Evolutionary conservation across 2,113 vertebrate genomes (phyloP), one percentile per base, ranked within the genome.

Genomic region (Gorsachius goisagi): DNA sequence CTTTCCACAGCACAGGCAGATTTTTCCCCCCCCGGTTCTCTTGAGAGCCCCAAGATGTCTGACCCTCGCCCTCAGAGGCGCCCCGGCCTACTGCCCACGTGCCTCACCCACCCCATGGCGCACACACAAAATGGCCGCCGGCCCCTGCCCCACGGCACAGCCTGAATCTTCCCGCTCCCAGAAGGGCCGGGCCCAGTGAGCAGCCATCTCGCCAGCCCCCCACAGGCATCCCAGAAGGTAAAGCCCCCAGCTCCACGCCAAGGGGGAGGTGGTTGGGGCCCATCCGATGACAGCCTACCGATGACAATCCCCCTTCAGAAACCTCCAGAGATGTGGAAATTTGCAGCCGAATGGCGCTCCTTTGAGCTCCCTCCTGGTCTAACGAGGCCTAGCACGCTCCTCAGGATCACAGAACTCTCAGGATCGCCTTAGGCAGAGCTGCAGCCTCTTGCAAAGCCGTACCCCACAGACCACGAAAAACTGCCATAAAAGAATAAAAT

Each of bases 81-180:
- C 15, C 44, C 6, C 26, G 5, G 35, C 7, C 2, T 12, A 11
- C 12, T 11, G 2, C 39, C 32, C 69, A 3, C 20, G 21, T 4
- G 6, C 11, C 11, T 23, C 37, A 21, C 5, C 16, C 1, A 2
- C 15, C 77, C 5, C 2, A 5, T 0, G 10, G 26, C 2, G 0
- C n/a, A 21, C 39, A 9, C 7, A 0, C 37, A 19, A 68, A 47
- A 68, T 23, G 52, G 52, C 35, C 10, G 14, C 35, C 26, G 5
- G 60, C 26, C 19, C 17, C 58, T 26, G 35, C 24, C n/a, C 59
- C 11, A n/a, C 15, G 10, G 58, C n/a, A 26, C 19, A 22, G 41
- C 41, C 39, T 9, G 18, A 18, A 33, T n/a, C 21, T n/a, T 18
- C 60, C 35, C 5, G 17, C 35, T 63, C 16, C 60, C 60, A 8